A percentile compares a stretch with the other conserved stretches of the same genome.
phyloP scores from a whole-genome alignment of 1,140 invertebrate species.

The Linepithema humile region DNA sequence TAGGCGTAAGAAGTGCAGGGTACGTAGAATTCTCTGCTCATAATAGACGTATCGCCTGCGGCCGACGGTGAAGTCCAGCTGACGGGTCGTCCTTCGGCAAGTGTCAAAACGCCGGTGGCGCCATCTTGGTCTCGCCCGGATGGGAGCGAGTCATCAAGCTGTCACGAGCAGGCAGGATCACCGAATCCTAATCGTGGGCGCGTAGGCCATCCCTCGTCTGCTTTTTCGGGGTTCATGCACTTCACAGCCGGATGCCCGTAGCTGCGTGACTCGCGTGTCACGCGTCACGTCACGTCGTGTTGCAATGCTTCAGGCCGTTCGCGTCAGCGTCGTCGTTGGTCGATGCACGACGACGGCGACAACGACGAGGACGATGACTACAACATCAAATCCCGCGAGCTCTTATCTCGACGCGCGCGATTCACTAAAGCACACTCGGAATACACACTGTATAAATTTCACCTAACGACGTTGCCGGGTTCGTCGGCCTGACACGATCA shows the following conservation, averaged over 20 bases:
- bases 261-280: neutral
- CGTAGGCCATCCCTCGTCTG: conserved; percentile 36
- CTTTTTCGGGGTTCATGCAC: neutral
- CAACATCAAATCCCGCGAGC: neutral
- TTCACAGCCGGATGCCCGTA: neutral
- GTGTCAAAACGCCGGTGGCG: conserved; percentile 81
- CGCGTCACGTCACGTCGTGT: conserved; percentile 2
- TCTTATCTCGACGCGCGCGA: neutral
- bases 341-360: neutral
- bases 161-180: conserved; percentile 76
- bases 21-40: conserved; percentile 83
- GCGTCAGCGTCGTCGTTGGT: conserved; percentile 22
- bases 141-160: conserved; percentile 73
- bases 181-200: conserved; percentile 54
- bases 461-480: conserved; percentile 38
- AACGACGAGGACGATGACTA: neutral
- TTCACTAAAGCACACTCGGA: conserved; percentile 36
- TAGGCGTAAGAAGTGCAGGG: conserved; percentile 81
- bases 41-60: conserved; percentile 71
- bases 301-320: neutral
- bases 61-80: conserved; percentile 74
- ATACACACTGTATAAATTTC: conserved; percentile 23
- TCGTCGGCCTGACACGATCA: conserved; percentile 39
- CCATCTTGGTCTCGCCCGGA: conserved; percentile 75
- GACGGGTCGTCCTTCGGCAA: conserved; percentile 70